A percentile compares a stretch with the other conserved stretches of the same genome.
These are phyloP conservation scores for Troglohyphantes excavatus DNA, from an alignment of 2,888 invertebrate species.

Conservation along the genomic window DNA sequence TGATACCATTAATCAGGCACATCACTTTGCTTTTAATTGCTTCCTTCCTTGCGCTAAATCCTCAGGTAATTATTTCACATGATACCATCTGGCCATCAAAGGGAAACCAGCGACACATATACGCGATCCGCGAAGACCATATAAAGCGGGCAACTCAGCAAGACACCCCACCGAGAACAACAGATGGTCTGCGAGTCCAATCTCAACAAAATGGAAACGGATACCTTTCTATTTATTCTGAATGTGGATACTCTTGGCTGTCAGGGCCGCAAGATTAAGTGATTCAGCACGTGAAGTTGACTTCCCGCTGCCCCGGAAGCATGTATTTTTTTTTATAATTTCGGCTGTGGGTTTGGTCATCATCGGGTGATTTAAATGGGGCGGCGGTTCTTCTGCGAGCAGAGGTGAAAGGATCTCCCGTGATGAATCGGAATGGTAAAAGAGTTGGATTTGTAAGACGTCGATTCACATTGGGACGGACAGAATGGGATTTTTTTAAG, in stretches of 20 bases:
- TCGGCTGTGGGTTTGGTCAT: conserved; percentile 8
- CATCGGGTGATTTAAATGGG: conserved; percentile 23
- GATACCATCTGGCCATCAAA: conserved; percentile 49
- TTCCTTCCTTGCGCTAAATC: conserved; percentile 25
- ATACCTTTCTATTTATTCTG: conserved; percentile 37
- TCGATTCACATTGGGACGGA: background rate
- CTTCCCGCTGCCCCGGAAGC: conserved; percentile 30
- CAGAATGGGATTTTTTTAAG: background rate
- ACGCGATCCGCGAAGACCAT: background rate
- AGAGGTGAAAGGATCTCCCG: background rate
- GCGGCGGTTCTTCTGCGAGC: background rate
- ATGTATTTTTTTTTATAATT: background rate
- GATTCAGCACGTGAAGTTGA: conserved; percentile 1
- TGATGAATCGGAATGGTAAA: conserved; percentile 17
- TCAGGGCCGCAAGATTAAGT: conserved; percentile 53
- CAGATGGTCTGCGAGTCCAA: conserved; percentile 39
- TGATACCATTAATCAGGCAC: conserved; percentile 65
- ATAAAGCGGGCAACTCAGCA: too few species aligned
- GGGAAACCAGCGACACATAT: background rate
- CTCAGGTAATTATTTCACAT: conserved; percentile 42
- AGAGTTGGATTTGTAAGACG: conserved; percentile 14
- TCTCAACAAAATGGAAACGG: conserved; percentile 37
- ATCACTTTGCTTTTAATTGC: conserved; percentile 41
- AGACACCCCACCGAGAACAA: conserved; percentile 18
- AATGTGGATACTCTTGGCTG: conserved; percentile 11